Conservation (phyloP, 2,888 invertebrate species). For the Nomada fabriciana region DNA sequence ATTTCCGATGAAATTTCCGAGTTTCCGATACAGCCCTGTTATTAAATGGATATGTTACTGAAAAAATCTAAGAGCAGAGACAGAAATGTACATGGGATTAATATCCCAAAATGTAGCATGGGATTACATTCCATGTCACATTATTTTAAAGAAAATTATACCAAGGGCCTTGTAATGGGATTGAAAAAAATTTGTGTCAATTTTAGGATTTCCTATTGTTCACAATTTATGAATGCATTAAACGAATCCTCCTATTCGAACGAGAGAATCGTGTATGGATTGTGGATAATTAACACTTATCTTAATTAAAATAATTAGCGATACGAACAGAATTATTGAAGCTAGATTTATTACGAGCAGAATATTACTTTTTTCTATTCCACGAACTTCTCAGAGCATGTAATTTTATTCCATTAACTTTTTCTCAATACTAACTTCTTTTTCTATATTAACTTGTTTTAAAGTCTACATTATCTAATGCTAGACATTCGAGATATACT, state of each 20-base stretch:
- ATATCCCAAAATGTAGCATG: no score
- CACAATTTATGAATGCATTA: background rate
- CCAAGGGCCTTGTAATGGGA: slow-evolving; percentile 5
- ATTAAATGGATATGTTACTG: background rate
- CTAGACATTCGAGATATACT: background rate
- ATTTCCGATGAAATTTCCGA: no score
- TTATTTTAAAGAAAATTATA: background rate
- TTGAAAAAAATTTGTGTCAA: slow-evolving; percentile 4
- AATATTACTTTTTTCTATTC: no score
- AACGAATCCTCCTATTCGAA: background rate
- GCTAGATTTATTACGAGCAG: background rate
- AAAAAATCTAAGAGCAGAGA: background rate
- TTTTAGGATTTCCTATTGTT: background rate
- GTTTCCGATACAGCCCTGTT: background rate
- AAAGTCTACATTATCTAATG: background rate
- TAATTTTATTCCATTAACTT: background rate
- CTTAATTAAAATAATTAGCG: background rate
- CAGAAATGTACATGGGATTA: background rate
- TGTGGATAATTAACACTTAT: background rate
- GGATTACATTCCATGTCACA: background rate
- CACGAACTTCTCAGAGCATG: background rate
- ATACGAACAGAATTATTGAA: background rate
- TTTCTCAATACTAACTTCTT: no score
- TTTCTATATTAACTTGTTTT: background rate
- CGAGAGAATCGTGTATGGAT: background rate